phyloP scores from a whole-genome alignment of 1,140 invertebrate species.

The Dreissena rostriformis region DNA sequence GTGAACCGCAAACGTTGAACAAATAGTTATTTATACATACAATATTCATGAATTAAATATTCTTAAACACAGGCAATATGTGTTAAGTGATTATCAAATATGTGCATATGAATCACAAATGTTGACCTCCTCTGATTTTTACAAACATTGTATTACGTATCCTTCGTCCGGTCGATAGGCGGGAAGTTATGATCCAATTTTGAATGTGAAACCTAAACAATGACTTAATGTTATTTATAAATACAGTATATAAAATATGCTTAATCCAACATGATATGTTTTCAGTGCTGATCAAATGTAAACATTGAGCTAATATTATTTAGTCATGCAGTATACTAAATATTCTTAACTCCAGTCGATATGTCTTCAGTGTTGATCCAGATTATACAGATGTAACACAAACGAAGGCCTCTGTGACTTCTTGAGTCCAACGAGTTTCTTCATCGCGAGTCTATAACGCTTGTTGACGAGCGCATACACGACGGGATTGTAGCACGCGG shows the following conservation, averaged over 20 bases:
- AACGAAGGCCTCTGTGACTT: neutral
- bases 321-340: neutral
- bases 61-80: no score
- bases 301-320: neutral
- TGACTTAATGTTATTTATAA: no score
- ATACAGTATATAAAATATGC: neutral
- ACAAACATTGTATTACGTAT: no score
- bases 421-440: slow-evolving; percentile 24
- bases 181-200: no score
- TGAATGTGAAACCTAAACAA: no score
- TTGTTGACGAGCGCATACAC: slow-evolving; percentile 60
- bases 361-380: neutral
- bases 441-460: slow-evolving; percentile 46
- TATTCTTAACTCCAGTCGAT: neutral
- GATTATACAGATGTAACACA: neutral
- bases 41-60: no score
- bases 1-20: no score
- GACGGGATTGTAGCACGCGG: slow-evolving; percentile 58
- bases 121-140: no score
- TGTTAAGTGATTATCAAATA: no score
- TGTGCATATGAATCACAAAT: no score
- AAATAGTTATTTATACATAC: no score
- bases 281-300: neutral
- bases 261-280: neutral
- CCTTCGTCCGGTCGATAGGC: no score